Evolutionary conservation across 2,113 vertebrate genomes (phyloP).

Genomic region (Osmerus mordax): DNA sequence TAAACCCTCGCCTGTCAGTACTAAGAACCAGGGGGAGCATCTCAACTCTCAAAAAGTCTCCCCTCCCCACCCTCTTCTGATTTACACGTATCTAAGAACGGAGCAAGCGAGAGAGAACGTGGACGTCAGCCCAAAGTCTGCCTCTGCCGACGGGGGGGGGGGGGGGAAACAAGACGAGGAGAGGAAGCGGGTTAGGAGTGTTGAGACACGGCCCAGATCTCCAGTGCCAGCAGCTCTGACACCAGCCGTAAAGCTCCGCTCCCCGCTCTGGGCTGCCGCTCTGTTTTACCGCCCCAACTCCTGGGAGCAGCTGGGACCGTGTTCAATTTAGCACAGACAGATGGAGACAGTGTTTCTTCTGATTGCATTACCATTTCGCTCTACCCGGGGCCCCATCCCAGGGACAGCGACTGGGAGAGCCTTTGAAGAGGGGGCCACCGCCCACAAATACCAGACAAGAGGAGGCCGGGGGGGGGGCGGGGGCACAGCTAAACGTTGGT

Average conservation of each 20-base stretch:
- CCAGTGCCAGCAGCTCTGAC: neutral
- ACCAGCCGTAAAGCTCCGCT: neutral
- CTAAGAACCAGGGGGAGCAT: no score
- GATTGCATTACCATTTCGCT: conserved; percentile 69
- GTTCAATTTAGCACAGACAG: conserved; percentile 67
- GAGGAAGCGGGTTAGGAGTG: neutral
- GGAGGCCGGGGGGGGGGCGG: no score
- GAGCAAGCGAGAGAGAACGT: neutral
- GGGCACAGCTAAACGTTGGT: no score
- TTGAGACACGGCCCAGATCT: neutral
- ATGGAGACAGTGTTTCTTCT: conserved; percentile 65
- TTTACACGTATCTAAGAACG: no score
- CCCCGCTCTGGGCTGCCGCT: conserved; percentile 7
- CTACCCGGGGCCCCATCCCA: conserved; percentile 25
- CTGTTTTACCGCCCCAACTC: conserved; percentile 52
- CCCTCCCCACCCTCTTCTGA: no score
- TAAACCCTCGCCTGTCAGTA: no score
- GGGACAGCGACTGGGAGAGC: conserved; percentile 28
- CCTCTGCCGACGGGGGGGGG: neutral
- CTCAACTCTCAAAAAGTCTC: no score
- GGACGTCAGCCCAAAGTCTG: neutral
- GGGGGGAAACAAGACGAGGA: neutral
- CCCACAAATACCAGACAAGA: no score
- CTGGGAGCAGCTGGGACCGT: conserved; percentile 57
- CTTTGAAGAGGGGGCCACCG: no score